Evolutionary conservation across 2,113 vertebrate genomes (phyloP), one percentile per base, ranked within the genome.

Genomic region (Notiomystis cincta): DNA sequence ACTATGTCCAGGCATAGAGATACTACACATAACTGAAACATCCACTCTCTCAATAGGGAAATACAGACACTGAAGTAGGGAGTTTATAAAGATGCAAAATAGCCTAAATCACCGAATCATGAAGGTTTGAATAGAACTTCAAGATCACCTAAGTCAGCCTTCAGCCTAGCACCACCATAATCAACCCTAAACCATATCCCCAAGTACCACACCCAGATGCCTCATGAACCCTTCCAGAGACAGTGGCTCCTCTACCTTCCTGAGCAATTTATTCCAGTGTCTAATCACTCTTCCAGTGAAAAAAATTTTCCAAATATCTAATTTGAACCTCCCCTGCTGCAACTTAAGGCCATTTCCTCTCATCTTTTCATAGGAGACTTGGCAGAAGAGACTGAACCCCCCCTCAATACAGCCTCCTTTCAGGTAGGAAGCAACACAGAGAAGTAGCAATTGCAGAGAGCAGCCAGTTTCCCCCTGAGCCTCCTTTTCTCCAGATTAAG

Each of bases 381-480:
- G 33, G 27, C 22, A 67, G 62, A 60, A 69, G 62, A 44, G 61
- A 9, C 9, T 7, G 37, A 57, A 24, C 6, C 15, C 5, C 37
- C 37, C 9, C 5, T 60, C 54, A 28, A 8, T 22, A 45, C 8
- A 44, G 11, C 12, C 45, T 77, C 45, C 18, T 60, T 45, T 33
- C 38, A 53, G 23, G 15, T 20, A 19, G 33, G 25, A 51, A 51
- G 15, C 45, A 51, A 30, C 3, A 6, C 15, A 51, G 56, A 71
- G 45, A 51, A 42, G 54, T 1, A 35, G 25, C 10, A 42, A 20
- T 8, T 31, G 7, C n/a, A 60, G 27, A 67, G 37, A 67, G 15
- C 9, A 44, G 18, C 2, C 0, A 33, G 10, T 45, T 23, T 35
- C 3, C 3, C 12, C 22, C 28, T 19, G 12, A 60, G 47, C 28